Conservation (phyloP, 2,888 invertebrate species). For the Vandiemenella viatica region DNA sequence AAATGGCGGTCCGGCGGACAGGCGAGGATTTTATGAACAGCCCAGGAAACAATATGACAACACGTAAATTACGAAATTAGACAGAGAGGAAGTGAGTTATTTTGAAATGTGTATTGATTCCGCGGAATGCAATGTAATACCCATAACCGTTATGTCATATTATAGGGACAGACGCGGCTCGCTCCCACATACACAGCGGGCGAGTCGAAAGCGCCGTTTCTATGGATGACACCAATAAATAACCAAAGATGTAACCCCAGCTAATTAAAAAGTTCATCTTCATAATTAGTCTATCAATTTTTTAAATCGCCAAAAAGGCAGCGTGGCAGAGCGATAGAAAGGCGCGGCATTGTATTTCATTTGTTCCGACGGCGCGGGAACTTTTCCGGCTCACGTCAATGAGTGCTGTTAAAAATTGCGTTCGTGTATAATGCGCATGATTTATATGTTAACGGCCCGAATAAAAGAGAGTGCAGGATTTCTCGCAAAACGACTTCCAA, state of each 20-base stretch:
- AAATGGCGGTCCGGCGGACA: conserved; percentile 22
- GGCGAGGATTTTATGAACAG: conserved; percentile 25
- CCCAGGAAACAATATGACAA: conserved; percentile 26
- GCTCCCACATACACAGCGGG: background rate
- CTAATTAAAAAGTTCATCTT: conserved; percentile 17
- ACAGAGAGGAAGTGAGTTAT: conserved; percentile 18
- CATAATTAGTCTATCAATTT: conserved; percentile 9
- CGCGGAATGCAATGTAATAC: conserved; percentile 16
- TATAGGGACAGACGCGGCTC: conserved; percentile 8
- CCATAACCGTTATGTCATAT: conserved; percentile 16
- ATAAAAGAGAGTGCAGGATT: too few relatives aligned
- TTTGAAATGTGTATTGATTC: conserved; percentile 18
- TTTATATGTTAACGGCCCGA: too few relatives aligned
- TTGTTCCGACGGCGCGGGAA: background rate
- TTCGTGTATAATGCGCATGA: too few relatives aligned
- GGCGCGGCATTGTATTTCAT: background rate
- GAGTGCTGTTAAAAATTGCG: too few relatives aligned
- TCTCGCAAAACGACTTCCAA: too few relatives aligned
- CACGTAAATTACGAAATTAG: conserved; percentile 25
- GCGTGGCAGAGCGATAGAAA: background rate
- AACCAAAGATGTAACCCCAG: background rate
- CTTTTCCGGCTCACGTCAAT: too few relatives aligned
- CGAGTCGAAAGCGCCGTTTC: conserved; percentile 5
- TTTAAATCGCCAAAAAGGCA: background rate
- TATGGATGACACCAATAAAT: background rate